Conservation (phyloP, 2,113 vertebrate genomes). For the Acrocephalus arundinaceus region DNA sequence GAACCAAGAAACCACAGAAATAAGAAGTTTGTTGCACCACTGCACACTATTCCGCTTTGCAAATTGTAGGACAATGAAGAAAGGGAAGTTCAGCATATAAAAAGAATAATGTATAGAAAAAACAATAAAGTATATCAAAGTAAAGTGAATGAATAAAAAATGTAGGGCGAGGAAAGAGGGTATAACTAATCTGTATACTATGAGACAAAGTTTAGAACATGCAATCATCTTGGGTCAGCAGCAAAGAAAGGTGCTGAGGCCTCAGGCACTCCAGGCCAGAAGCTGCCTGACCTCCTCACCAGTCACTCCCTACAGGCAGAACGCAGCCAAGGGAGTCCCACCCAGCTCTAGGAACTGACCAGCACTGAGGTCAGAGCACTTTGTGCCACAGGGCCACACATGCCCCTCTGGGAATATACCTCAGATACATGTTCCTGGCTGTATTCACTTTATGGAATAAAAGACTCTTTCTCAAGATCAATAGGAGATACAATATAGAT, state of each 20-base stretch:
- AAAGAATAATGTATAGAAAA: background rate
- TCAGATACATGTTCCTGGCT: background rate
- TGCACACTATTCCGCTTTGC: background rate
- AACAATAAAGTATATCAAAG: background rate
- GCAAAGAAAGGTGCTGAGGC: background rate
- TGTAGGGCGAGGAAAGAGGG: background rate
- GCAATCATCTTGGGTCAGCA: background rate
- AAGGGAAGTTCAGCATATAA: background rate
- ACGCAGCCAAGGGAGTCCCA: background rate
- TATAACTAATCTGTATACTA: background rate
- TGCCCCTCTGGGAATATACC: background rate
- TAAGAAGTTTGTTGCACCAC: slow-evolving; percentile 25
- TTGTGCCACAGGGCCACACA: background rate
- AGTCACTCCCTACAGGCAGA: background rate
- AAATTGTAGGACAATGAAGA: background rate
- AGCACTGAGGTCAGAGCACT: background rate
- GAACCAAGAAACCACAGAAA: slow-evolving; percentile 50
- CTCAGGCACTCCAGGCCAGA: background rate
- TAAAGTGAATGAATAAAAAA: background rate
- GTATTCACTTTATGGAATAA: background rate
- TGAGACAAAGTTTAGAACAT: background rate
- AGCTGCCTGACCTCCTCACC: background rate
- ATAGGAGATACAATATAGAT: background rate
- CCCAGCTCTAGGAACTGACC: rapidly evolving
- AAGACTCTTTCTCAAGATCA: background rate